phyloP scores from a whole-genome alignment of 2,797 vertebrate species.

The Sebastes hopkinsi region DNA sequence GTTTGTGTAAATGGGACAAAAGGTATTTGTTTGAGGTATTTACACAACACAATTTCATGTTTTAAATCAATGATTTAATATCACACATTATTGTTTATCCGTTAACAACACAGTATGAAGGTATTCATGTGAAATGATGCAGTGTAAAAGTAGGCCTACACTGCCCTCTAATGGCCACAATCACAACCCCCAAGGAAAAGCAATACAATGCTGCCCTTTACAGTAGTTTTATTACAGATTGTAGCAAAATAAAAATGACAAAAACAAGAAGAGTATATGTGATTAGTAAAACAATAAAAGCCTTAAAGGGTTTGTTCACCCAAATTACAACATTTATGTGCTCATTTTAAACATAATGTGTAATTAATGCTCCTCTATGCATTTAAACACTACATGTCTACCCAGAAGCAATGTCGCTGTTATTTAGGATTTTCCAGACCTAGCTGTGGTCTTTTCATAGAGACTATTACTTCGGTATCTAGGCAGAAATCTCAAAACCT shows the following conservation, averaged over 20 bases:
- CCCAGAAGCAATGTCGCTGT: neutral
- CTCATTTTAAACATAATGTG: neutral
- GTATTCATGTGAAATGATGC: neutral
- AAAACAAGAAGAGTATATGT: neutral
- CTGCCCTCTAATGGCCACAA: conserved; percentile 36
- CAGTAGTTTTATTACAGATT: neutral
- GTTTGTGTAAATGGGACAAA: neutral
- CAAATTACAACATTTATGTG: neutral
- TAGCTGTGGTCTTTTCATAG: neutral
- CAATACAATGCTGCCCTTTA: neutral
- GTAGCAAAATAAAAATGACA: neutral
- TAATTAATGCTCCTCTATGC: neutral
- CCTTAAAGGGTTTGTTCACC: neutral
- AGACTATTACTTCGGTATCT: neutral
- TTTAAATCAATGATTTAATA: neutral
- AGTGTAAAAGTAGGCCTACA: neutral
- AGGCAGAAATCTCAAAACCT: neutral
- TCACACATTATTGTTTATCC: neutral
- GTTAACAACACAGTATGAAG: neutral
- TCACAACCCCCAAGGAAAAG: neutral
- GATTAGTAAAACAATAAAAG: neutral
- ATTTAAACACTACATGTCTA: neutral
- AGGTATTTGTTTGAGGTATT: neutral
- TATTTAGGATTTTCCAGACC: neutral
- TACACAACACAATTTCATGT: neutral